Base-by-base conservation (phyloP, 2,888 invertebrate species). In the Pammene fasciana region DNA sequence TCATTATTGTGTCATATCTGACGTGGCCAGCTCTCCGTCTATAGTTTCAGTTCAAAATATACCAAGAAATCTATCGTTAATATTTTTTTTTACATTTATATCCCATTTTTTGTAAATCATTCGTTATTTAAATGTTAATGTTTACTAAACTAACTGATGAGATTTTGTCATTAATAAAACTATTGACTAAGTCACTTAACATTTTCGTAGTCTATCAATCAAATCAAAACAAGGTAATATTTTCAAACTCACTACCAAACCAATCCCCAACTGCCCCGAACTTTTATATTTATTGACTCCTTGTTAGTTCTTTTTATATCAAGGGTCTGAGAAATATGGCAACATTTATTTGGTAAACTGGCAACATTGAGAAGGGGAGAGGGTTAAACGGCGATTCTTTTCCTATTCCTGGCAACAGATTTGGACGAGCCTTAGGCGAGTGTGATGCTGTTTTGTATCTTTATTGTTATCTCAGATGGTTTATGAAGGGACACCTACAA, bases 341-440 rank as follows among this genome's bases (percentile, higher is more conserved):
- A 77, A 80, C 78, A 81, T 83, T 84, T 83, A 78, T 83, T 80
- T 76, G 76, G 75, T 72, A 74, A 78, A 77, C 76, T 78, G 75
- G 76, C 73, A 70, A 73, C 75, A 70, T 72, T 72, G 75, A 74
- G 60, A 70, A 77, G 78, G 83, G 82, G 79, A 82, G 82, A 80
- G 86, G 86, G 86, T 86, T 85, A 83, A 84, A 80, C 75, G 83
- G 80, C 82, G 77, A 84, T 85, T 86, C 87, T 78, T 78, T 79
- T 80, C 82, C 83, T 79, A 79, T 82, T 82, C 82, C 79, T 79
- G 76, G 78, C 78, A 83, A 85, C 85, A 85, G 86, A 86, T 87
- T 87, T 84, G 83, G 83, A 82, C 81, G 82, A 79, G 87, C 87
- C 87, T 77, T 74, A 72, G 82, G 84, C 84, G 75, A 73, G 78